Evolutionary conservation across 2,113 vertebrate genomes (phyloP).

Genomic region (Rhizomys pruinosus): DNA sequence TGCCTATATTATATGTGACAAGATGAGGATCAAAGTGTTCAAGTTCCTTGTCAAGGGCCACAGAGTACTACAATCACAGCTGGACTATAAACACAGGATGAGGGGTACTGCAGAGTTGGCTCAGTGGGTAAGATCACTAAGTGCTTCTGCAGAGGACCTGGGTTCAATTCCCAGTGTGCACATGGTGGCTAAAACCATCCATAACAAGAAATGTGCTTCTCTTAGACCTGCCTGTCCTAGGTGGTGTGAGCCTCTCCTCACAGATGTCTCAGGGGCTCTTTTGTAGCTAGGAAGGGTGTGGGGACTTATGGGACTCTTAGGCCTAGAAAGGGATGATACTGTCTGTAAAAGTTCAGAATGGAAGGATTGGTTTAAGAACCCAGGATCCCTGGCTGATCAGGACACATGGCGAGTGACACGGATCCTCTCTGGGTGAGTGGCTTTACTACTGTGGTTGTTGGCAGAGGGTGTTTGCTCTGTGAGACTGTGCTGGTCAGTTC

Average conservation of each 20-base stretch:
- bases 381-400: neutral
- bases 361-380: neutral
- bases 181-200: no score
- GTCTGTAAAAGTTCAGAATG: neutral
- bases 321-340: neutral
- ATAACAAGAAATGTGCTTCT: neutral
- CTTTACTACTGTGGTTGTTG: conserved; percentile 72
- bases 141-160: no score
- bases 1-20: neutral
- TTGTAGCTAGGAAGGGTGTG: neutral
- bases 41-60: neutral
- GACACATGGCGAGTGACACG: neutral
- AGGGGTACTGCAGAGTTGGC: no score
- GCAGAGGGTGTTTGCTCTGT: conserved; percentile 72
- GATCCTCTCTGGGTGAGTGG: neutral
- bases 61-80: neutral
- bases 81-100: neutral
- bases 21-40: neutral
- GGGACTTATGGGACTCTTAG: no score
- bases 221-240: neutral
- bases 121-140: no score
- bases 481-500: conserved; percentile 36
- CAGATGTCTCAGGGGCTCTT: neutral
- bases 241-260: neutral
- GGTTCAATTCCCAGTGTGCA: no score